A percentile compares a stretch with the other conserved stretches of the same genome.
phyloP scores from a whole-genome alignment of 2,888 invertebrate genomes.

The Gonocerus acuteangulatus region DNA sequence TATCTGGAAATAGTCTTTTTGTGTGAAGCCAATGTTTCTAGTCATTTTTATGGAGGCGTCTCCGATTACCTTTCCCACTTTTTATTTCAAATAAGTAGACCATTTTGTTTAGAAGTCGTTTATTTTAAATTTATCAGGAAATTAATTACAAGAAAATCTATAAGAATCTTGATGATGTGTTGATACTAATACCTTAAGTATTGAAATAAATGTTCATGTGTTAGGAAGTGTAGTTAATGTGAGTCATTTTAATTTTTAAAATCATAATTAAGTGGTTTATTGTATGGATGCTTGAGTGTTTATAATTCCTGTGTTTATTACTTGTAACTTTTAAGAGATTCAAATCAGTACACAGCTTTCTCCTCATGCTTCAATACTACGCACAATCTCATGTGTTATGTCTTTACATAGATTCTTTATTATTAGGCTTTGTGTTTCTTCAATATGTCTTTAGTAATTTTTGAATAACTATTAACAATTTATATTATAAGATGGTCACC shows the following conservation, averaged over 20 bases:
- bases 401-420: neutral
- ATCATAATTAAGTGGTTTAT: too few species aligned
- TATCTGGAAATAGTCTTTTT: neutral
- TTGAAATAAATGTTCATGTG: neutral
- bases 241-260: neutral
- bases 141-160: neutral
- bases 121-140: neutral
- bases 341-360: neutral
- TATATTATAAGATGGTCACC: too few species aligned
- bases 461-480: too few species aligned
- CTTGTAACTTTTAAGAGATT: too few species aligned
- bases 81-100: conserved; percentile 16
- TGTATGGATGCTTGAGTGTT: neutral
- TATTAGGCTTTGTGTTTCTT: too few species aligned
- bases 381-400: conserved; percentile 18
- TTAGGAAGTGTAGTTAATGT: neutral
- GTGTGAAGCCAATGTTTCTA: conserved; percentile 12
- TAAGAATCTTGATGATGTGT: neutral
- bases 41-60: conserved; percentile 10
- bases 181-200: neutral
- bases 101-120: neutral
- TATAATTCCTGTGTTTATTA: neutral
- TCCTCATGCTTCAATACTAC: neutral
- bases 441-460: neutral
- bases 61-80: conserved; percentile 6